Conservation (phyloP, 2,113 vertebrate species). For the Cyphomyrus discorhynchus region DNA sequence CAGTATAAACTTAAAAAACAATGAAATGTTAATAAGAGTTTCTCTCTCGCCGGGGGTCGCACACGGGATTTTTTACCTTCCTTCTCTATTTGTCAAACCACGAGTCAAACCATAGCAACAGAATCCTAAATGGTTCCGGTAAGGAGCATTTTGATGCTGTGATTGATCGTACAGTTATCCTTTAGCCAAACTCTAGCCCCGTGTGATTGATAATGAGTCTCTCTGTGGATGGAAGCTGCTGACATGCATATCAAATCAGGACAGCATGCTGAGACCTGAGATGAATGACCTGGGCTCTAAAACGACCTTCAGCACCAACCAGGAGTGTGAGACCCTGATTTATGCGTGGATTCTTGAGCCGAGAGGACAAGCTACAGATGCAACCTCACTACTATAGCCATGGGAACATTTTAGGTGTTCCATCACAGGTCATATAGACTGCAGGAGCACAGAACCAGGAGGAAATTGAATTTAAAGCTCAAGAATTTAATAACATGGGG, state of each 20-base stretch:
- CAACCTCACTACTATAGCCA: not conserved
- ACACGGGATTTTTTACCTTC: not conserved
- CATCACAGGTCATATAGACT: not conserved
- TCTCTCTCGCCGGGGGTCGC: not conserved
- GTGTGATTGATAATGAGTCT: not conserved
- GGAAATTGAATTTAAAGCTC: not conserved
- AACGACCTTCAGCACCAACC: not conserved
- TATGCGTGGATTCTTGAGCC: not conserved
- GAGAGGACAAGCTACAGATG: not conserved
- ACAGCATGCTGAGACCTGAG: not conserved
- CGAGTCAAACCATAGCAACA: not conserved
- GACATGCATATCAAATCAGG: not conserved
- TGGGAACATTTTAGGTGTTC: not conserved
- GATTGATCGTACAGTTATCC: not conserved
- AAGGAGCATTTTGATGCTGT: not conserved
- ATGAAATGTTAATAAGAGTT: not conserved
- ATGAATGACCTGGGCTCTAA: not conserved
- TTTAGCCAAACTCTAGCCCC: not conserved
- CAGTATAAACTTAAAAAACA: slow-evolving; percentile 3
- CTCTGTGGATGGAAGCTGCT: not conserved
- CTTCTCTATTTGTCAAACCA: not conserved
- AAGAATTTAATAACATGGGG: not conserved
- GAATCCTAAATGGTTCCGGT: not conserved
- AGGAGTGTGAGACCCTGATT: not conserved
- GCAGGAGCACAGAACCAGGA: not conserved